Evolutionary conservation across 2,113 vertebrate genomes (phyloP).

Genomic region (Lophura nycthemera): DNA sequence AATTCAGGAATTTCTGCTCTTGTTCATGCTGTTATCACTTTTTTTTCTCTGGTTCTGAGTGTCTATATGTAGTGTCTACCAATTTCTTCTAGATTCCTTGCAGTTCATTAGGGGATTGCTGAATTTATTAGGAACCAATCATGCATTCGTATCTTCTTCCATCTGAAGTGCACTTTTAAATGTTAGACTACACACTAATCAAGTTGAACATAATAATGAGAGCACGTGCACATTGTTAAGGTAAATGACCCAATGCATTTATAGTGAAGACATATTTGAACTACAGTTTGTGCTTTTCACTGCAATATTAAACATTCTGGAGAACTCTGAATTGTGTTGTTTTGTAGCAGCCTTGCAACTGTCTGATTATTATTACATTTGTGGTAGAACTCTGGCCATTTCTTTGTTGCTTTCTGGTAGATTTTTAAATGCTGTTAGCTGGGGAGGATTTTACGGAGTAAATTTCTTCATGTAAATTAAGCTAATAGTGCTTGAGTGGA

Average conservation of each 20-base stretch:
- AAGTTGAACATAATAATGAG: constrained; percentile 83
- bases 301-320: constrained; percentile 68
- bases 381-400: neutral
- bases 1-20: neutral
- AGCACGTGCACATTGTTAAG: constrained; percentile 81
- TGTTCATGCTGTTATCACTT: neutral
- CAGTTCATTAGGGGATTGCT: constrained; percentile 78
- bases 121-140: constrained; percentile 84
- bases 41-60: constrained; percentile 59
- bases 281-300: constrained; percentile 77
- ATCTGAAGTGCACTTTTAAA: constrained; percentile 83
- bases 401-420: neutral
- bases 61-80: constrained; percentile 54
- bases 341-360: constrained; percentile 40
- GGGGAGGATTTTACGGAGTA: constrained; percentile 7
- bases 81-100: constrained; percentile 67
- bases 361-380: constrained; percentile 8
- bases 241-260: constrained; percentile 83
- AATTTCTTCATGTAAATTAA: neutral
- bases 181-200: constrained; percentile 83
- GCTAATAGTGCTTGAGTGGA: neutral
- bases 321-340: constrained; percentile 52
- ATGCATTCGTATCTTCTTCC: constrained; percentile 81
- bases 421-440: neutral
- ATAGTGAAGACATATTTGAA: constrained; percentile 77